These are phyloP conservation scores for Hydrophis major DNA, from an alignment of 2,797 vertebrate genomes.

Conservation along the genomic window DNA sequence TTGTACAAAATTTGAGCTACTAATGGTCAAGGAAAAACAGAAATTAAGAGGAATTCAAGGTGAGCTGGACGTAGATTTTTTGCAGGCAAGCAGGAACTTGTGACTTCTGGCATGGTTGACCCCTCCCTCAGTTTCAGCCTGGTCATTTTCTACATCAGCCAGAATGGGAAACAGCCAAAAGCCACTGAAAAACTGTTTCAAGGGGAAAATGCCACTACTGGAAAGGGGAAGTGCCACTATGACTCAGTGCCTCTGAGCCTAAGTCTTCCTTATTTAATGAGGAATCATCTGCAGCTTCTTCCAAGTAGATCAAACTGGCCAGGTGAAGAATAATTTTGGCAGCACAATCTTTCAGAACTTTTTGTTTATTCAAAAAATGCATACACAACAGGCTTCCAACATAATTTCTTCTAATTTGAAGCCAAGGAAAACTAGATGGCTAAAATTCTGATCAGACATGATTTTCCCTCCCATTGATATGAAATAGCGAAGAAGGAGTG, in stretches of 20 bases:
- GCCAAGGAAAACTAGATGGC: background rate
- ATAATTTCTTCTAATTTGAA: background rate
- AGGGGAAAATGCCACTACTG: background rate
- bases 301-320: background rate
- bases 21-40: background rate
- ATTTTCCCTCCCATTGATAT: background rate
- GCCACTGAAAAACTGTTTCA: background rate
- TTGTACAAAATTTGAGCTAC: background rate
- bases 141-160: background rate
- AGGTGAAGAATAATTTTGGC: background rate
- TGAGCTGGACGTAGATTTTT: background rate
- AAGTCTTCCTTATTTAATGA: background rate
- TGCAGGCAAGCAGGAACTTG: background rate
- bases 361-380: background rate
- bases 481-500: background rate
- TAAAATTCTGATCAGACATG: background rate
- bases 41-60: background rate
- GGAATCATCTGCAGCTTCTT: background rate
- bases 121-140: background rate
- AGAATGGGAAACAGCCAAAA: background rate
- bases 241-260: background rate
- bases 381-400: background rate
- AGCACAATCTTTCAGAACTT: background rate
- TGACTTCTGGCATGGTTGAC: background rate
- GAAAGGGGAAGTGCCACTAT: background rate